Evolutionary conservation across 1,140 invertebrate species (phyloP).

Genomic region (Drosophila funebris): DNA sequence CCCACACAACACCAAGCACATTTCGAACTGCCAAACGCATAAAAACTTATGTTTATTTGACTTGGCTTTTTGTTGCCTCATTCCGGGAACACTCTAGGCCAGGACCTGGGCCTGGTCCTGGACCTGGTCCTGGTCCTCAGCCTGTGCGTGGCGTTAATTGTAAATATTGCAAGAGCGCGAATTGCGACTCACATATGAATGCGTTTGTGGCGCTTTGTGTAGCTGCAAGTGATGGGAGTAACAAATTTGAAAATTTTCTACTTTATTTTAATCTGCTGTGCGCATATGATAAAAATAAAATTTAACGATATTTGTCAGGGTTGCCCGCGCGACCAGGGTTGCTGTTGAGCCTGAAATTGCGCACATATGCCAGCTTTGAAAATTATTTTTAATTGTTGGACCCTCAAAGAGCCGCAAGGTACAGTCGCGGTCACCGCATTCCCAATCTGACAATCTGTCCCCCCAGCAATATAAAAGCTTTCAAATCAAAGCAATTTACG

Average conservation of each 20-base stretch:
- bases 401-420: slow-evolving; percentile 48
- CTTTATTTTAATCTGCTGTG: slow-evolving; percentile 76
- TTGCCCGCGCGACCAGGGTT: slow-evolving; percentile 29
- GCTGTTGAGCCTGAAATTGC: slow-evolving; percentile 45
- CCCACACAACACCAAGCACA: slow-evolving; percentile 50
- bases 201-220: slow-evolving; percentile 43
- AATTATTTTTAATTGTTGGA: slow-evolving; percentile 78
- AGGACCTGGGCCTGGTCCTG: background rate
- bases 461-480: slow-evolving; percentile 57
- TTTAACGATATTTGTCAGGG: slow-evolving; percentile 60
- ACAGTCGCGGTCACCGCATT: slow-evolving; percentile 50
- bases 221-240: slow-evolving; percentile 53
- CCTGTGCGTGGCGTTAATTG: slow-evolving; percentile 63
- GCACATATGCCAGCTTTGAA: slow-evolving; percentile 62
- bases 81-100: slow-evolving; percentile 8
- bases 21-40: slow-evolving; percentile 65
- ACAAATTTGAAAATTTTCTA: slow-evolving; percentile 67
- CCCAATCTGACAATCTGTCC: slow-evolving; percentile 11
- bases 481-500: slow-evolving; percentile 80
- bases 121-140: background rate
- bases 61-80: slow-evolving; percentile 62
- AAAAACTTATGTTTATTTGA: slow-evolving; percentile 83
- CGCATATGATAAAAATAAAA: slow-evolving; percentile 72
- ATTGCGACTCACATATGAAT: slow-evolving; percentile 42
- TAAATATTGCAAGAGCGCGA: slow-evolving; percentile 54